phyloP scores from a whole-genome alignment of 2,113 vertebrate genomes.

The Alces alces region DNA sequence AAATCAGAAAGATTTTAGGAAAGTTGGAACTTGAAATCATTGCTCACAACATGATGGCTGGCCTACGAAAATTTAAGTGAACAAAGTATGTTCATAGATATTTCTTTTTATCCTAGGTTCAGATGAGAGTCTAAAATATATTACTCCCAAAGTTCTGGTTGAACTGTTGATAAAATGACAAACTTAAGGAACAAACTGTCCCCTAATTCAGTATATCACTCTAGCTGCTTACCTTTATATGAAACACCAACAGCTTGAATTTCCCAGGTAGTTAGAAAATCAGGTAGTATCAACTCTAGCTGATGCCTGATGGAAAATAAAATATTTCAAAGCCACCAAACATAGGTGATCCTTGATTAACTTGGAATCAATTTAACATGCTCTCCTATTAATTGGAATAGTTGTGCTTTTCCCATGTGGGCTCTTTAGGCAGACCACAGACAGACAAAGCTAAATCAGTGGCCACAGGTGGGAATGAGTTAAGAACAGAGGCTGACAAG shows the following conservation, averaged over 20 bases:
- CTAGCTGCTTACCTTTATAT: background rate
- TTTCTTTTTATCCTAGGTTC: background rate
- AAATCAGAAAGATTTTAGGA: background rate
- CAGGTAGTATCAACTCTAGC: background rate
- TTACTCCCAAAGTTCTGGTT: background rate
- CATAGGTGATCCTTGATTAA: background rate
- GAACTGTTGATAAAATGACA: background rate
- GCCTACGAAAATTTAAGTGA: background rate
- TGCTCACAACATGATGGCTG: background rate
- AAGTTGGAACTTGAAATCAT: background rate
- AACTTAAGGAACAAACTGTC: background rate
- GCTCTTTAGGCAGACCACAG: background rate
- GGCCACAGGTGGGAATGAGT: background rate
- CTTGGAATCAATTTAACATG: background rate
- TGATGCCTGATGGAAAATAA: background rate
- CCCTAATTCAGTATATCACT: background rate
- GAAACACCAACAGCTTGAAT: conserved; percentile 3
- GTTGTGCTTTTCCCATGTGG: background rate
- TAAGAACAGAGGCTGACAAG: background rate
- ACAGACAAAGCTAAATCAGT: background rate
- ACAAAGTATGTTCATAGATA: background rate
- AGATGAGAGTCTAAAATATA: background rate
- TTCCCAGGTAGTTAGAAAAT: background rate
- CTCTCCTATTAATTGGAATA: background rate
- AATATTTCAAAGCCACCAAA: background rate